Evolutionary conservation across 2,888 invertebrate species (phyloP), one percentile per base, ranked within the genome.

Genomic region (Cephus pulcher): DNA sequence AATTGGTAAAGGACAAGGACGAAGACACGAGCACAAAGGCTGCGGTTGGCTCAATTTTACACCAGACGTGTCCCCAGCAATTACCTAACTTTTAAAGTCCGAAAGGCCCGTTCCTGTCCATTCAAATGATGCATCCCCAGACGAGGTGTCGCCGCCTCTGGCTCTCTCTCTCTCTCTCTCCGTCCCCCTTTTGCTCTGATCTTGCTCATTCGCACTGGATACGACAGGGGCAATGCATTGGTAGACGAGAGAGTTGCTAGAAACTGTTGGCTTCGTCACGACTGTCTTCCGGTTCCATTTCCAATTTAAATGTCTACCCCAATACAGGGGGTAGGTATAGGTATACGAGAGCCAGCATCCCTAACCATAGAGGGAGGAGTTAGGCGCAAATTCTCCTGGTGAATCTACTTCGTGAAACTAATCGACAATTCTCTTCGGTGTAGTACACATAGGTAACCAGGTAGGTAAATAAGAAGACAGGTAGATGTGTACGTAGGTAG

Each of bases 11-110:
- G 79, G 75, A 56, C 56, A 56, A 23, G 56, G 56, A 15, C 69
- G 82, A 80, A 81, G 81, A 86, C 82, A 83, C 87, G 84, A 90
- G 90, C 90, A 88, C 91, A 90, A 90, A 88, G 89, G 88, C 90
- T 90, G 89, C 82, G 90, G 90, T 90, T 86, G 88, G 88, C 89
- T 90, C 88, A 87, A 91, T 91, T 91, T 90, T 90, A 89, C 88
- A 83, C 87, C 88, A 88, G 90, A 90, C 90, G 88, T 90, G 89
- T 90, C 89, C 89, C 85, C 89, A 85, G 88, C 90, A 91, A 91
- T 91, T 91, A 91, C 87, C 86, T 86, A 89, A 89, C 89, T 90
- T 90, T 90, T 89, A 89, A 89, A 91, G 86, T 88, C 86, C 86
- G 83, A 89, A 89, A 89, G 86, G 56, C 23, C 23, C 56, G 86